Base-by-base conservation (phyloP, 2,888 invertebrate species). In the Polydesmus complanatus region DNA sequence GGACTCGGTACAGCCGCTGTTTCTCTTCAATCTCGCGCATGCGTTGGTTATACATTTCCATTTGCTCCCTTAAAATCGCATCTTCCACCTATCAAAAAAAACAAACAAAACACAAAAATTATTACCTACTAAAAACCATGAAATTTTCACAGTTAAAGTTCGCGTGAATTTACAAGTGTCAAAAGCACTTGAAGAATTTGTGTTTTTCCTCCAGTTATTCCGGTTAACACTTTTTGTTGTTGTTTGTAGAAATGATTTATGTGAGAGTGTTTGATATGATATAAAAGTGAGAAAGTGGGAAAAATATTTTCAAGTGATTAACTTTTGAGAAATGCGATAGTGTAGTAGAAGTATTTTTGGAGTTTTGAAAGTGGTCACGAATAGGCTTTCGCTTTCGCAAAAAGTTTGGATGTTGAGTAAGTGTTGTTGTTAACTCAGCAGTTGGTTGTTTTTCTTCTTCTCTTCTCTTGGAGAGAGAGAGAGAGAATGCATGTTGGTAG, bases 41-140 rank as follows among this genome's bases (percentile, higher is more conserved):
- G 65, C 91, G 79, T 72, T 91, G 87, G 74, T 93, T 93, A 77
- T 94, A 94, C 61, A 89, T 81, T 72, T 94, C 92, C 68, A 94
- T 69, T 67, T 75, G 74, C 65, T 75, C 74, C 37, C 73, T 66
- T 56, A 75, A 69, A 56, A 73, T 65, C 48, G 70, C 69, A 62
- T 75, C 74, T 69, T 76, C 76, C 56, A 74, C 69, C 73, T 75
- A 69, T n/a, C 65, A 64, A 25, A 25, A 23, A 21, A 57, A 60
- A 56, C 51, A 47, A 48, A 26, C 26, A 52, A 47, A 27, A 8
- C 37, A 37, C 5, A 37, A 37, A 14, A 37, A 37, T n/a, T n/a
- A n/a, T n/a, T n/a, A n/a, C n/a, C n/a, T n/a, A n/a, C n/a, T n/a
- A n/a, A n/a, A n/a, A n/a, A n/a, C n/a, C n/a, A n/a, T n/a, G n/a